A percentile compares a stretch with the other conserved stretches of the same genome.
Evolutionary conservation across 1,140 invertebrate species (phyloP).

Genomic region (Anoplolepis gracilipes): DNA sequence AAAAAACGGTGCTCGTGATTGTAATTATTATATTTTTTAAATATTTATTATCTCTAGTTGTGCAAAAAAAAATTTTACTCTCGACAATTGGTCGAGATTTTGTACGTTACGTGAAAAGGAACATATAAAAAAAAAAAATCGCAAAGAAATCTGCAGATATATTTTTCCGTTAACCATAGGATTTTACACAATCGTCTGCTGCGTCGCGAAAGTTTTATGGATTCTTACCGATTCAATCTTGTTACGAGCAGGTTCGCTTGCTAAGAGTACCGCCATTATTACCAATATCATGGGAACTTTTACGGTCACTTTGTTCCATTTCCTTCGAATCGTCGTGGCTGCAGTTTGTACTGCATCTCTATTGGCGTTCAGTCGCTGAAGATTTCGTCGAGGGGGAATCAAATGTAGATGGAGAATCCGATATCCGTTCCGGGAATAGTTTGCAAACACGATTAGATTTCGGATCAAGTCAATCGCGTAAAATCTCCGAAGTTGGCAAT

Average conservation of each 20-base stretch:
- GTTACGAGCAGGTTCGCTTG: slow-evolving; percentile 58
- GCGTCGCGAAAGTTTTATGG: slow-evolving; percentile 56
- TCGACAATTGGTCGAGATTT: not conserved
- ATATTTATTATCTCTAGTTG: too few relatives aligned
- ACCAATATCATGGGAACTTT: slow-evolving; percentile 77
- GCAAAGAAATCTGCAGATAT: not conserved
- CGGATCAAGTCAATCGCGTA: not conserved
- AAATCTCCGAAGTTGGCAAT: slow-evolving; percentile 1
- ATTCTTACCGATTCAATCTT: slow-evolving; percentile 76
- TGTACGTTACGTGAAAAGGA: not conserved
- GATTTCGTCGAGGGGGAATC: slow-evolving; percentile 52
- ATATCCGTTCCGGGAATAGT: slow-evolving; percentile 62
- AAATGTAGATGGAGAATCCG: slow-evolving; percentile 66
- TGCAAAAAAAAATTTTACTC: too few relatives aligned
- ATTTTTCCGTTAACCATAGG: slow-evolving; percentile 4
- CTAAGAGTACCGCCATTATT: slow-evolving; percentile 73
- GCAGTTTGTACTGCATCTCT: slow-evolving; percentile 59
- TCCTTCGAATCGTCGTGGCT: slow-evolving; percentile 54
- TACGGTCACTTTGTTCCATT: slow-evolving; percentile 76
- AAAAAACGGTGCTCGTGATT: not conserved
- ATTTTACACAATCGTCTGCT: slow-evolving; percentile 31
- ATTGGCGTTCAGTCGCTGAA: slow-evolving; percentile 44
- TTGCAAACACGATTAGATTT: slow-evolving; percentile 31
- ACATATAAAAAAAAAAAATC: not conserved
- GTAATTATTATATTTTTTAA: not conserved